Conservation (phyloP, 2,888 invertebrate genomes). For the Yponomeuta malinellus region DNA sequence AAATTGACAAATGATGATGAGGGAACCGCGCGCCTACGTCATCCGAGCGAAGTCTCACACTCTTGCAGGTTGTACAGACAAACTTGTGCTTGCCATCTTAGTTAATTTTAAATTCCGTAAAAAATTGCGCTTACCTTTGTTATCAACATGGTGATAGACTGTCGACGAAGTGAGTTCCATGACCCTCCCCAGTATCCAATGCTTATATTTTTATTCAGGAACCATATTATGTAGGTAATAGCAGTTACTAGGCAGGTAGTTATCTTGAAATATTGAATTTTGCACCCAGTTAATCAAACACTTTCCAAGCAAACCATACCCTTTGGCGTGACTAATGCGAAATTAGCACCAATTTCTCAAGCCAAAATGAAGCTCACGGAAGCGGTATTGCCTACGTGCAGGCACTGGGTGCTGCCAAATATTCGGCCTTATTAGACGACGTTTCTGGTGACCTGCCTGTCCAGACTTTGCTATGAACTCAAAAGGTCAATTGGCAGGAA, state of each 20-base stretch:
- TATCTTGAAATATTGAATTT: not conserved
- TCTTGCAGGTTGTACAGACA: too few relatives aligned
- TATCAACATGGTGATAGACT: too few relatives aligned
- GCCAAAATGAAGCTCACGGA: not conserved
- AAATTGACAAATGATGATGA: too few relatives aligned
- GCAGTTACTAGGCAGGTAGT: not conserved
- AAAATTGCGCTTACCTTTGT: too few relatives aligned
- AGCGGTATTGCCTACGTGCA: not conserved
- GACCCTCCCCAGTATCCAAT: too few relatives aligned
- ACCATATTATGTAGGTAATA: too few relatives aligned
- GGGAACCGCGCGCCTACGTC: too few relatives aligned
- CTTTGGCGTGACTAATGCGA: not conserved
- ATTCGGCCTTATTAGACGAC: not conserved
- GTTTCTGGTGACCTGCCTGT: not conserved
- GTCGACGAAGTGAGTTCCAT: too few relatives aligned
- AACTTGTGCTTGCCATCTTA: too few relatives aligned
- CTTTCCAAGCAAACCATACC: not conserved
- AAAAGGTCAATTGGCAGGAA: not conserved
- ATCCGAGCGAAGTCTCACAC: too few relatives aligned
- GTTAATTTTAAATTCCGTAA: too few relatives aligned
- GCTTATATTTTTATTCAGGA: too few relatives aligned
- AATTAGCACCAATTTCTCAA: constrained; percentile 1
- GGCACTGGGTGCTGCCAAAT: not conserved
- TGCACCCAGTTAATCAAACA: not conserved
- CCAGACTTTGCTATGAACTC: not conserved